Evolutionary conservation across 2,797 vertebrate species (phyloP).

Genomic region (Amphiprion clarkii): DNA sequence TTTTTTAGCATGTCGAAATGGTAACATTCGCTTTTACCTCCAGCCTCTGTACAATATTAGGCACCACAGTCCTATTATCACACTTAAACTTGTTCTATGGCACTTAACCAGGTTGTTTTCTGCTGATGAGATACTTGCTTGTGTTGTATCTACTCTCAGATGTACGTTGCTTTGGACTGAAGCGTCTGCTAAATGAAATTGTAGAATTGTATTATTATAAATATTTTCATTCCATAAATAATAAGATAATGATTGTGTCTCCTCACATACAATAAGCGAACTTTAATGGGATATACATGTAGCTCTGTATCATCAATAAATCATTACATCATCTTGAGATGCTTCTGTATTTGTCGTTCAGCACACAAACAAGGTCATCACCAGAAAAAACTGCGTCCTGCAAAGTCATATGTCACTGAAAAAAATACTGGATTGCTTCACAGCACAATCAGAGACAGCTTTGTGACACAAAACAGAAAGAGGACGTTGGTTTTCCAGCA

Average conservation of each 20-base stretch:
- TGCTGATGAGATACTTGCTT: too few species aligned
- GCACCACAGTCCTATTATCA: too few species aligned
- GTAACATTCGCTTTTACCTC: background rate
- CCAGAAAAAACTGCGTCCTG: too few species aligned
- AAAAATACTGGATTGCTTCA: background rate
- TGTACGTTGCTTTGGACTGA: too few species aligned
- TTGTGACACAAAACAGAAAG: background rate
- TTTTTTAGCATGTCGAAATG: background rate
- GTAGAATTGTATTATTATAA: too few species aligned
- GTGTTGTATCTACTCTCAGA: too few species aligned
- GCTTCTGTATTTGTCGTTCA: constrained; percentile 29
- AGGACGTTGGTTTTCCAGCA: background rate
- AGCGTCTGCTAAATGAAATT: too few species aligned
- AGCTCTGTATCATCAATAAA: constrained; percentile 45
- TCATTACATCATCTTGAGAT: constrained; percentile 14
- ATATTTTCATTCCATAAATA: background rate
- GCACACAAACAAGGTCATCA: constrained; percentile 15
- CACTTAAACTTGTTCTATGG: too few species aligned
- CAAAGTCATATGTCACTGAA: background rate
- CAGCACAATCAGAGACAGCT: background rate
- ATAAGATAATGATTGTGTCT: background rate
- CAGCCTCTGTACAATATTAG: background rate
- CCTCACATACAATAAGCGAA: constrained; percentile 15
- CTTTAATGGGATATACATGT: constrained; percentile 22
- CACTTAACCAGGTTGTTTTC: too few species aligned